Conservation (phyloP, 2,113 vertebrate genomes). For the Spheniscus mendiculus region DNA sequence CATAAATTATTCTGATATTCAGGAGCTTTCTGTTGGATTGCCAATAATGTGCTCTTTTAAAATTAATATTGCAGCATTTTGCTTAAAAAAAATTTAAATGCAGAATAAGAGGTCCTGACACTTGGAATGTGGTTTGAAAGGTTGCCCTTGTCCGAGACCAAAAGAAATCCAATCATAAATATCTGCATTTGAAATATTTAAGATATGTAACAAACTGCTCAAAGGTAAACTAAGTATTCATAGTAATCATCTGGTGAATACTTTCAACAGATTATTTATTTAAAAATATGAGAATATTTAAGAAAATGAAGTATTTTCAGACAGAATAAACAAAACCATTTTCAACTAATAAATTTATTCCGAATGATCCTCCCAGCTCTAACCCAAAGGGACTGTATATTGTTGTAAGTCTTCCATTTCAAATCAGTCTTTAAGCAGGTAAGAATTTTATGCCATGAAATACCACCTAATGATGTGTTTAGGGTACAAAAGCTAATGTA, state of each 20-base stretch:
- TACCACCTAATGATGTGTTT: conserved; percentile 59
- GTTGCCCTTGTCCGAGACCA: neutral
- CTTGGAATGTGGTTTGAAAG: neutral
- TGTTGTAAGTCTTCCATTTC: conserved; percentile 30
- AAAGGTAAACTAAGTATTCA: neutral
- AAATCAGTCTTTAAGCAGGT: conserved; percentile 53
- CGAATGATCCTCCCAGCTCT: neutral
- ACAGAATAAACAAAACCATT: neutral
- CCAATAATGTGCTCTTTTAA: neutral
- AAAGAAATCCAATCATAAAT: neutral
- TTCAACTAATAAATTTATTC: conserved; percentile 18
- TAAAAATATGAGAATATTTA: neutral
- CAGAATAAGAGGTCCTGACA: neutral
- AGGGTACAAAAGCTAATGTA: conserved; percentile 54
- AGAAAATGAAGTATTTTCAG: conserved; percentile 13
- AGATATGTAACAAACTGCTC: neutral
- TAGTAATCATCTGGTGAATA: neutral
- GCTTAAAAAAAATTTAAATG: neutral
- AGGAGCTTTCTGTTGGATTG: neutral
- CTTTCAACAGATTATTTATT: conserved; percentile 12
- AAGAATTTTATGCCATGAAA: conserved; percentile 53
- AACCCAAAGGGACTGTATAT: conserved; percentile 34
- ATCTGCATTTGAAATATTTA: neutral
- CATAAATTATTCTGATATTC: neutral
- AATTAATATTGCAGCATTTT: neutral